Conservation (phyloP, 2,113 vertebrate species). For the Ameiurus melas region DNA sequence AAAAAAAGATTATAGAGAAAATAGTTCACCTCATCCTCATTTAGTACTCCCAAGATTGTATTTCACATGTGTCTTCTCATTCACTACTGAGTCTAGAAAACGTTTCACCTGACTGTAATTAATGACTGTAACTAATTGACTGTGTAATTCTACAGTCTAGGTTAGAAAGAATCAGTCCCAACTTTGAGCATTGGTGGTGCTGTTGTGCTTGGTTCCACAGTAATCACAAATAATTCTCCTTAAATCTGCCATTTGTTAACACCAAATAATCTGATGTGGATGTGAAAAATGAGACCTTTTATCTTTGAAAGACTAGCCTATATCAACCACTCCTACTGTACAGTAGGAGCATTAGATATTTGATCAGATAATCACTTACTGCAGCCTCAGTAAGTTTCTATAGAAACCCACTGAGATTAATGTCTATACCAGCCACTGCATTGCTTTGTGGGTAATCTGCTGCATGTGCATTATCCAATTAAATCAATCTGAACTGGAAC, state of each 20-base stretch:
- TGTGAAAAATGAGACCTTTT: not conserved
- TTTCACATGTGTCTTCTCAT: not conserved
- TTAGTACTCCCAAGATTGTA: not conserved
- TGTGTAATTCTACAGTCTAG: not conserved
- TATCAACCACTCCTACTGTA: not conserved
- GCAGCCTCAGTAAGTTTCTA: not conserved
- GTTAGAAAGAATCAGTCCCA: not conserved
- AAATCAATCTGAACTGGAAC: conserved; percentile 56
- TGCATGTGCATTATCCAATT: conserved; percentile 32
- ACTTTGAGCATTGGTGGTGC: not conserved
- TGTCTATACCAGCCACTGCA: not conserved
- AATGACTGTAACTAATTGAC: not conserved
- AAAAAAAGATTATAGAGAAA: not conserved
- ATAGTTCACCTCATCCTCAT: not conserved
- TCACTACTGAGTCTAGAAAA: not conserved
- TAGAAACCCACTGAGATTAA: not conserved
- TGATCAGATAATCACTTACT: not conserved
- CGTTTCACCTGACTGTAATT: not conserved
- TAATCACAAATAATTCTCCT: not conserved
- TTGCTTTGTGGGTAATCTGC: conserved; percentile 34
- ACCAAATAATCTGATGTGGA: not conserved
- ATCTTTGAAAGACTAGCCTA: not conserved
- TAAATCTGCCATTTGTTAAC: not conserved
- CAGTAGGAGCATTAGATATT: not conserved
- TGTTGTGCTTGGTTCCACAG: not conserved